Evolutionary conservation across 2,797 vertebrate species (phyloP), one percentile per base, ranked within the genome.

Genomic region (Rhinoraja longicauda): DNA sequence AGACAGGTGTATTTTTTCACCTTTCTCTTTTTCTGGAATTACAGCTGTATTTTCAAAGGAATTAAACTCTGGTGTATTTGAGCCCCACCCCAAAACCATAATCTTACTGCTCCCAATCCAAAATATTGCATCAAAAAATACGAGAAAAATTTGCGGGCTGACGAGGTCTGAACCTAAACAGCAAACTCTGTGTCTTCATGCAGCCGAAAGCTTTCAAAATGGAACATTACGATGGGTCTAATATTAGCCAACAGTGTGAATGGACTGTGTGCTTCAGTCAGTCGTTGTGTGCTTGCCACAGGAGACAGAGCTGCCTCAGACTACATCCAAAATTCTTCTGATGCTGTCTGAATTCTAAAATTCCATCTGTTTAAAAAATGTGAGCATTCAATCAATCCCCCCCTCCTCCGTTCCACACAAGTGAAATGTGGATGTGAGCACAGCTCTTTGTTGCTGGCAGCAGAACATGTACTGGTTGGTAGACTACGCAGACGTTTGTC

Each of bases 281-380:
- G 59, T 64, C 21, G 62, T 59, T 88, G 84, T 64, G 57, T 88
- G n/a, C 59, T 64, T 88, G 84, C 59, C 84, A 88, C 84, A 88
- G 84, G 17, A 64, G 84, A 88, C 59, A 88, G 59, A 88, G 59
- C 84, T 64, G 84, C 84, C n/a, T 32, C n/a, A 64, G 84, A 88
- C 13, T 17, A 88, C n/a, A 88, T 88, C 84, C 84, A 88, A 88
- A 64, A 88, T 64, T 88, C 59, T 88, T 88, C 59, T 88, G 59
- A 7, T 88, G 59, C 57, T 64, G 59, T 88, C 84, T 88, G 84
- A 88, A 64, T 64, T 88, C 84, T 88, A 88, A 88, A 88, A 88
- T 88, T 88, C 84, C 84, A 32, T 88, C 59, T 88, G 84, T 64
- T 64, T 88, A 15, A 64, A 32, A 88, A 77, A 88, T 15, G 62